Conservation (phyloP, 2,113 vertebrate genomes). For the Calonectris borealis region DNA sequence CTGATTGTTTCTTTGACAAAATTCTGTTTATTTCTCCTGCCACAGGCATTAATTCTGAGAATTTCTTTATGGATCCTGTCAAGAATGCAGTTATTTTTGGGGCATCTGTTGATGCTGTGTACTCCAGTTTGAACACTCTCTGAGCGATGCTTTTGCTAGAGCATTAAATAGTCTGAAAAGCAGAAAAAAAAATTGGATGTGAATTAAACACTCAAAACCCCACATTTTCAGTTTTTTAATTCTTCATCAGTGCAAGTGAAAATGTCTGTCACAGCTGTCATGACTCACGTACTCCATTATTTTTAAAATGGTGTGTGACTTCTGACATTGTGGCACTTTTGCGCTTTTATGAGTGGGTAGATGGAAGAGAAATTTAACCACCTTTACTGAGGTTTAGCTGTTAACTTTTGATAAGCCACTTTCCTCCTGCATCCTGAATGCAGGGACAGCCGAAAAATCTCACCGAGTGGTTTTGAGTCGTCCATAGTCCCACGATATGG, state of each 20-base stretch:
- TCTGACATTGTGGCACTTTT: slow-evolving; percentile 3
- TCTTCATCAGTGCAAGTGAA: slow-evolving; percentile 22
- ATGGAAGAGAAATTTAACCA: not conserved
- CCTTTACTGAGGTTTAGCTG: not conserved
- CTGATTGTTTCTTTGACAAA: not conserved
- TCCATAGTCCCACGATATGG: not conserved
- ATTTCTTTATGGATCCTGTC: not conserved
- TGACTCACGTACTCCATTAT: slow-evolving; percentile 24
- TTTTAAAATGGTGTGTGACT: slow-evolving; percentile 49
- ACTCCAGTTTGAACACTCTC: not conserved
- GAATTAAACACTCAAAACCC: not conserved
- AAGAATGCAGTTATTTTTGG: not conserved
- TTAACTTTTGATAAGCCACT: not conserved
- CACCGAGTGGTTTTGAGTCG: not conserved
- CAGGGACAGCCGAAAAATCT: not conserved
- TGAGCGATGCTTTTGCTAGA: not conserved
- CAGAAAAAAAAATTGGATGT: not conserved
- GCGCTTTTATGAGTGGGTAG: not conserved
- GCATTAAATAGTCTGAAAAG: not conserved
- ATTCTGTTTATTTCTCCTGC: not conserved
- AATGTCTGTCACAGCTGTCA: slow-evolving; percentile 33
- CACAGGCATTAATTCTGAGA: not conserved
- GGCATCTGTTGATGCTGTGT: not conserved
- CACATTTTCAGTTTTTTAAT: slow-evolving; percentile 23
- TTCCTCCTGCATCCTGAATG: not conserved